Evolutionary conservation across 2,113 vertebrate genomes (phyloP).

Genomic region (Cynocephalus volans): DNA sequence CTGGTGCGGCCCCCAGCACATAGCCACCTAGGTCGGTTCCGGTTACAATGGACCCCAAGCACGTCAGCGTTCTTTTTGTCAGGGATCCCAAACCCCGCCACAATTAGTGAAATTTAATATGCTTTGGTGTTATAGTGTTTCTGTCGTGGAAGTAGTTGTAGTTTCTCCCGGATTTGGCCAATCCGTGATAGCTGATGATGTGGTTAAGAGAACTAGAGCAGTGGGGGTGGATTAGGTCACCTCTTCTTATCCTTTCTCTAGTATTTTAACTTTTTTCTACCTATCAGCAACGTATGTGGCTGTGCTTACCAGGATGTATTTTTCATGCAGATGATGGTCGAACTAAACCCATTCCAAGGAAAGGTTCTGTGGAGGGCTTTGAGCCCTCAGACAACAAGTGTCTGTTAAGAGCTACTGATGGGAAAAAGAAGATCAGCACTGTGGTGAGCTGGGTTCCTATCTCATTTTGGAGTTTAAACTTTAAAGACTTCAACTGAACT

Average conservation of each 20-base stretch:
- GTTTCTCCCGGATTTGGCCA: not conserved
- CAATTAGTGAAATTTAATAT: not conserved
- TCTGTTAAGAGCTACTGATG: slow-evolving; percentile 97
- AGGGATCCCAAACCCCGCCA: not conserved
- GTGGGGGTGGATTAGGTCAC: not conserved
- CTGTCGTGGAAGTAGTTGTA: not conserved
- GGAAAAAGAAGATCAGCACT: slow-evolving; percentile 99
- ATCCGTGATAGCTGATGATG: not conserved
- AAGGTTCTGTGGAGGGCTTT: slow-evolving; percentile 93
- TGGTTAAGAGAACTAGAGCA: not conserved
- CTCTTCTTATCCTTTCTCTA: not conserved
- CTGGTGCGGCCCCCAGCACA: not conserved
- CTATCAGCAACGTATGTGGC: not conserved
- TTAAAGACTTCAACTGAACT: not conserved
- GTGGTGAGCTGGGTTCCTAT: slow-evolving; percentile 92
- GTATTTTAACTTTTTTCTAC: not conserved
- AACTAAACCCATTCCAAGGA: slow-evolving; percentile 96
- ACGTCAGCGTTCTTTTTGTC: not conserved
- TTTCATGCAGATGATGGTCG: slow-evolving; percentile 94
- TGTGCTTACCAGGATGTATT: not conserved
- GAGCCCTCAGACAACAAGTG: slow-evolving; percentile 98
- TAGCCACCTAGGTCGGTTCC: not conserved
- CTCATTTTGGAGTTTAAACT: not conserved
- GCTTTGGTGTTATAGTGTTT: not conserved
- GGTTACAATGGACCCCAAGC: not conserved